These are phyloP conservation scores for Diacarnus erythraeanus DNA, from an alignment of 37 sponge, comb jelly and placozoan genomes.

Conservation along the genomic window DNA sequence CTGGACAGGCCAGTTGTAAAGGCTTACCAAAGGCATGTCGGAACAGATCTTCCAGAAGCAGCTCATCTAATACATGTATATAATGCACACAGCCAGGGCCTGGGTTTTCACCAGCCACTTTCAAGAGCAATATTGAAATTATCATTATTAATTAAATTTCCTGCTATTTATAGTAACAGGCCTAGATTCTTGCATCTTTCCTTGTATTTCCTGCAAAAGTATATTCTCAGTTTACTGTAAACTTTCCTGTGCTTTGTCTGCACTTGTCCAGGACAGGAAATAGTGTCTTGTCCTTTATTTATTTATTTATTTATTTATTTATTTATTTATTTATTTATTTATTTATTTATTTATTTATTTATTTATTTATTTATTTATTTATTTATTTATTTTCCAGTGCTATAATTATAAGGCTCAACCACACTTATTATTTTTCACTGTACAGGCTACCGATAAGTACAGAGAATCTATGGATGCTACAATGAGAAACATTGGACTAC, in stretches of 20 bases:
- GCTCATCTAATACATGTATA: constrained; percentile 40
- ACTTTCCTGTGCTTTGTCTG: too few relatives aligned
- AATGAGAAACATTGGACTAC: constrained; percentile 55
- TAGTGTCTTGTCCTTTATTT: not conserved
- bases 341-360: not conserved
- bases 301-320: not conserved
- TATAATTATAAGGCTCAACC: too few relatives aligned
- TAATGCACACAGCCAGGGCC: too few relatives aligned
- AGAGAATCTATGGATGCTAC: constrained; percentile 62
- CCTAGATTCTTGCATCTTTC: too few relatives aligned
- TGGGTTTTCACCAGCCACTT: too few relatives aligned
- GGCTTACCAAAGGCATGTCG: constrained; percentile 74
- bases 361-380: constrained; percentile 1
- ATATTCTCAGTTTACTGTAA: too few relatives aligned
- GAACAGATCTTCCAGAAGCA: constrained; percentile 84
- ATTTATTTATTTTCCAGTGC: not conserved
- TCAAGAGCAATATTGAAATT: too few relatives aligned
- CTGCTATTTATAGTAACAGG: too few relatives aligned
- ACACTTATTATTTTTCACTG: too few relatives aligned
- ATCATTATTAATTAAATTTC: too few relatives aligned
- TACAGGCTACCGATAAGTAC: constrained; percentile 32
- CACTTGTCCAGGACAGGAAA: too few relatives aligned
- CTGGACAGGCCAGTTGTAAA: constrained; percentile 71
- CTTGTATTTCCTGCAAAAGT: too few relatives aligned
- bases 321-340: not conserved